Percentiles rank a stretch among this genome's conserved stretches.
These are phyloP conservation scores for Diadegma fenestrale DNA, from an alignment of 2,888 invertebrate genomes.

Conservation along the genomic window DNA sequence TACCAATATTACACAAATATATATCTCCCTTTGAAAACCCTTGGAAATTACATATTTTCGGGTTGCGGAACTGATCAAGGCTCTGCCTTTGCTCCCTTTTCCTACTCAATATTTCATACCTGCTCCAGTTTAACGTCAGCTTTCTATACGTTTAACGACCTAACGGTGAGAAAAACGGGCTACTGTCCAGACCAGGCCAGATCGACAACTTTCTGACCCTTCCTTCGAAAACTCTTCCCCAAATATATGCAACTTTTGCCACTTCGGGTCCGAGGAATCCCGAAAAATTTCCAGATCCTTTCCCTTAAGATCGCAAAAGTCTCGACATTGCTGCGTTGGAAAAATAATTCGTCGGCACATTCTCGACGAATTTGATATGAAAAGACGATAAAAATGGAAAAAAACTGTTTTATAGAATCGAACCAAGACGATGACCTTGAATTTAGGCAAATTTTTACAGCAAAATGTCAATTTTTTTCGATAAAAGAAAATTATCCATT, in stretches of 20 bases:
- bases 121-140: slow-evolving; percentile 80
- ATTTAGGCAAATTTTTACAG: too few species aligned
- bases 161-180: slow-evolving; percentile 68
- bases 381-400: too few species aligned
- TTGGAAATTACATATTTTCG: slow-evolving; percentile 67
- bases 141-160: slow-evolving; percentile 54
- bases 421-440: too few species aligned
- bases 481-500: too few species aligned
- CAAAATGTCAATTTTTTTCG: too few species aligned
- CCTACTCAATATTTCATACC: slow-evolving; percentile 71
- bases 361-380: too few species aligned
- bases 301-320: background rate
- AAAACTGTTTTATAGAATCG: too few species aligned
- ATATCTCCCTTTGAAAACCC: slow-evolving; percentile 1
- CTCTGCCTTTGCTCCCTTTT: slow-evolving; percentile 29
- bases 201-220: slow-evolving; percentile 33
- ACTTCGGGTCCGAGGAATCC: background rate
- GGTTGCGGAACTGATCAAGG: slow-evolving; percentile 67
- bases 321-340: too few species aligned
- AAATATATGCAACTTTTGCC: background rate
- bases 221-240: slow-evolving; percentile 34
- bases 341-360: too few species aligned
- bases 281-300: background rate
- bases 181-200: slow-evolving; percentile 63
- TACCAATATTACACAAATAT: background rate